Conservation (phyloP, 1,140 invertebrate species). For the Ostrea edulis region DNA sequence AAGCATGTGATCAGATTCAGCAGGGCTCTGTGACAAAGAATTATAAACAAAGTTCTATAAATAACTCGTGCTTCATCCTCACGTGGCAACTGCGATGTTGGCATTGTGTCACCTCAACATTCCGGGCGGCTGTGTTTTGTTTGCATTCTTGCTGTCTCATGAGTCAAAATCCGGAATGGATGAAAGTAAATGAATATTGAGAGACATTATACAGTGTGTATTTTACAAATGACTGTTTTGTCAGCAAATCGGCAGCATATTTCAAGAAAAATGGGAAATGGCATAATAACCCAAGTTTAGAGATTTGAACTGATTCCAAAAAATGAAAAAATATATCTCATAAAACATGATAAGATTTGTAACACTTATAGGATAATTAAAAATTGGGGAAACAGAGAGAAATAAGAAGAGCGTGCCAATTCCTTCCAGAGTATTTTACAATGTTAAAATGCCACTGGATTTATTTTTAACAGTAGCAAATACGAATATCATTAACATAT, state of each 20-base stretch:
- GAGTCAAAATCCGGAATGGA: not conserved
- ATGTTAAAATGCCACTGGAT: not conserved
- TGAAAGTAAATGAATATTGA: not conserved
- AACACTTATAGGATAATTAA: not conserved
- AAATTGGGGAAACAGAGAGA: not conserved
- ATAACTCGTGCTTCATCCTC: conserved; percentile 12
- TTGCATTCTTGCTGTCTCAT: not conserved
- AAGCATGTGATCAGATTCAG: not conserved
- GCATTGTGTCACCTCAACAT: conserved; percentile 4
- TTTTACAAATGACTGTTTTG: too few species aligned
- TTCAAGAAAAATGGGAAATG: not conserved
- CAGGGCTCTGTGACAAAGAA: not conserved
- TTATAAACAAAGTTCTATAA: conserved; percentile 26
- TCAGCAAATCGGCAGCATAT: not conserved
- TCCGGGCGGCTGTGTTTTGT: not conserved
- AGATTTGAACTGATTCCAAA: not conserved
- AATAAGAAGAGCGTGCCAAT: not conserved
- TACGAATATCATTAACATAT: not conserved
- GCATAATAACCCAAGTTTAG: not conserved
- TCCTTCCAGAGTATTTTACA: not conserved
- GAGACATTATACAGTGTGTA: not conserved
- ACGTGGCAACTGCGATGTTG: conserved; percentile 3
- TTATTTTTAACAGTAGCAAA: not conserved
- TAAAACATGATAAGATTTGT: not conserved
- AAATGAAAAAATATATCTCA: not conserved